Conservation (phyloP, 2,888 invertebrate species). For the Acronicta psi region DNA sequence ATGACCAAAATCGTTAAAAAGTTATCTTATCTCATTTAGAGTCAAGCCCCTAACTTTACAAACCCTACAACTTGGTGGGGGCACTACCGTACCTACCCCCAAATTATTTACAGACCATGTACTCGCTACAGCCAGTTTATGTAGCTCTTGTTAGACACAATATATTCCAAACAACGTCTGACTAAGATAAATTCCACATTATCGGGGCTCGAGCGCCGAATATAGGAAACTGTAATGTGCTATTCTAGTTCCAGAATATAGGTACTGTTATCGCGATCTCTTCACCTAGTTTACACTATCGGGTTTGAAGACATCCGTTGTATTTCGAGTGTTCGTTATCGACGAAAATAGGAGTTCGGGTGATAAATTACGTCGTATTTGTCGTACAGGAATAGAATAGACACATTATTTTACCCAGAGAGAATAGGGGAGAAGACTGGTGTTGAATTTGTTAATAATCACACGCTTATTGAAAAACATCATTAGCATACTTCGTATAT, state of each 20-base stretch:
- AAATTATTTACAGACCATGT: background rate
- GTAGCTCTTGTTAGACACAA: background rate
- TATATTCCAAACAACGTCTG: background rate
- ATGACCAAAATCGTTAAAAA: no score
- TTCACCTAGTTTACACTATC: constrained; percentile 14
- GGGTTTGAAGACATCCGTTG: constrained; percentile 10
- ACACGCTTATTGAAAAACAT: no score
- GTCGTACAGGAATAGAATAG: constrained; percentile 7
- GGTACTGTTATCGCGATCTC: constrained; percentile 9
- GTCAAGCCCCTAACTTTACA: no score
- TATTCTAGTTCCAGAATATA: background rate
- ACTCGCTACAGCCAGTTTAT: background rate
- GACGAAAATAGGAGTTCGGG: constrained; percentile 13
- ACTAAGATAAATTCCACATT: background rate
- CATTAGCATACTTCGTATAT: no score
- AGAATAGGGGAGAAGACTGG: no score
- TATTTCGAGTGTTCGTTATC: constrained; percentile 29
- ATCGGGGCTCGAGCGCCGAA: background rate
- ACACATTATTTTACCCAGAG: background rate
- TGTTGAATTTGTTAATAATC: no score
- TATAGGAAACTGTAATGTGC: background rate
- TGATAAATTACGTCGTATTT: constrained; percentile 5
- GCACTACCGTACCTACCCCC: no score
- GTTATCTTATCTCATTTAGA: no score
- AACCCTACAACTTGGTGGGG: no score